phyloP scores from a whole-genome alignment of 2,888 invertebrate genomes.

The Abrostola tripartita region DNA sequence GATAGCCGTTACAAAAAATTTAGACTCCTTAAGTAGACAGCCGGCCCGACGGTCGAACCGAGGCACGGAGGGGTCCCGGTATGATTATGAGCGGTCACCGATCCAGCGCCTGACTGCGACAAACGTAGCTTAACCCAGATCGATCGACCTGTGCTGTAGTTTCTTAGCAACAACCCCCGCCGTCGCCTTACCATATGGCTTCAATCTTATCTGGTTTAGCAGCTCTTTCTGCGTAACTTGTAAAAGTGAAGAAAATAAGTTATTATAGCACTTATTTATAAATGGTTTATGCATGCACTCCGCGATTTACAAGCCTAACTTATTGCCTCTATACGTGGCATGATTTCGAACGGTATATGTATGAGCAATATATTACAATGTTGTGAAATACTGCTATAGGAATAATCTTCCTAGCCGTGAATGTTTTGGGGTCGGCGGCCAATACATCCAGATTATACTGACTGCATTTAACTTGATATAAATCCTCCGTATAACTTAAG shows the following conservation, averaged over 20 bases:
- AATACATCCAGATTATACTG: neutral
- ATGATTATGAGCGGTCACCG: no score
- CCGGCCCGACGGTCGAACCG: no score
- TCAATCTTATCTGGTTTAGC: constrained; percentile 16
- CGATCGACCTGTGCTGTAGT: no score
- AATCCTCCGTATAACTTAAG: no score
- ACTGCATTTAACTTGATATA: no score
- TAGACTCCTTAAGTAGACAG: no score
- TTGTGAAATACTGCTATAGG: constrained; percentile 27
- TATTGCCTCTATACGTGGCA: constrained; percentile 37
- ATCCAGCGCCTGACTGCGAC: no score
- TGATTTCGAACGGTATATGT: constrained; percentile 40
- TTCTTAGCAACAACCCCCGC: constrained; percentile 2
- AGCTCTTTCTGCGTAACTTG: constrained; percentile 17
- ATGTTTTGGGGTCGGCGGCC: neutral
- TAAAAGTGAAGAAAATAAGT: constrained; percentile 44
- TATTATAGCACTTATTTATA: constrained; percentile 46
- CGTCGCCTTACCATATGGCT: neutral
- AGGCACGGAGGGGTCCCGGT: no score
- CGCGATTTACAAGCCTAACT: constrained; percentile 43
- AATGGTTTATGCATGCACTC: constrained; percentile 30
- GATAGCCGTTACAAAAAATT: no score
- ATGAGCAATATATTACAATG: constrained; percentile 30
- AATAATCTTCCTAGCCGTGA: constrained; percentile 19
- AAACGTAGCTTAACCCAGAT: no score